Evolutionary conservation across 2,797 vertebrate genomes (phyloP).

Genomic region (Peromyscus nudipes): DNA sequence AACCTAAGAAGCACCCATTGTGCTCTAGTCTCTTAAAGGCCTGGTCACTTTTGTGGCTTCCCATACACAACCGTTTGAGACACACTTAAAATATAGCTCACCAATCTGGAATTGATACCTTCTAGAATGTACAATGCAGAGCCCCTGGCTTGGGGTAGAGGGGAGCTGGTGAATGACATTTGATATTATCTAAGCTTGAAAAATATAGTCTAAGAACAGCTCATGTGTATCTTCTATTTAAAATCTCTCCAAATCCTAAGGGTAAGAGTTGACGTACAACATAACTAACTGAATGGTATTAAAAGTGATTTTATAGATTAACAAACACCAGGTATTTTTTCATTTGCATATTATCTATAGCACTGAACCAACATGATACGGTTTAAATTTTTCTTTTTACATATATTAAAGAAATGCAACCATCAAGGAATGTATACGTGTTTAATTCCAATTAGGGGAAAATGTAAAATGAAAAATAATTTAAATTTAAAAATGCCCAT

Average conservation of each 20-base stretch:
- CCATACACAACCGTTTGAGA: background rate
- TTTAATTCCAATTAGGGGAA: constrained; percentile 45
- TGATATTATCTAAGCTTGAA: background rate
- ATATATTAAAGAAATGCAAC: background rate
- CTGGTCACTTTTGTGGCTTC: background rate
- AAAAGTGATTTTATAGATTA: constrained; percentile 36
- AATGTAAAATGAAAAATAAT: constrained; percentile 30
- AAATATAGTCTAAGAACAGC: background rate
- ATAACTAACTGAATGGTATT: background rate
- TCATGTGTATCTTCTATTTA: background rate
- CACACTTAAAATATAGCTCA: background rate
- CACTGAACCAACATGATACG: background rate
- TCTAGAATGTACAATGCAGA: background rate
- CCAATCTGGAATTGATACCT: too few relatives aligned
- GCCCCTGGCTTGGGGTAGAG: background rate
- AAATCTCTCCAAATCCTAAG: background rate
- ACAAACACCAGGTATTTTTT: background rate
- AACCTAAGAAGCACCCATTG: background rate
- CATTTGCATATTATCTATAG: background rate
- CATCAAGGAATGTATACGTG: background rate
- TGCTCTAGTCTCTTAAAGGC: background rate
- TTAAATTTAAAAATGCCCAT: background rate
- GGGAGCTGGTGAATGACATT: background rate
- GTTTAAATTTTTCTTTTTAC: constrained; percentile 37
- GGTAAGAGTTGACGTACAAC: background rate